Evolutionary conservation across 1,140 invertebrate genomes (phyloP).

Genomic region (Meloidogyne chitwoodi): DNA sequence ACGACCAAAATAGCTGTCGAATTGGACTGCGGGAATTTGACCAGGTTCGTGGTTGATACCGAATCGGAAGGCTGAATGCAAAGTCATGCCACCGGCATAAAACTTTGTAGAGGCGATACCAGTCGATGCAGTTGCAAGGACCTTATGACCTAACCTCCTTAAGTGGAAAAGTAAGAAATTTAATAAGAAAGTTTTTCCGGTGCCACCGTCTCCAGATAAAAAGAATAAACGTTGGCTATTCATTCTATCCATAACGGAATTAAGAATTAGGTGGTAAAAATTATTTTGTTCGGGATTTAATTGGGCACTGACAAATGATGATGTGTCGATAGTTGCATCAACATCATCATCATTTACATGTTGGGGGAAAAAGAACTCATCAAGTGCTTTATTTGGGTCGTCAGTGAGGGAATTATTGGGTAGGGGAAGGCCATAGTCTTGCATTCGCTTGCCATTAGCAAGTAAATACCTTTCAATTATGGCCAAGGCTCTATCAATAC

Average conservation of each 20-base stretch:
- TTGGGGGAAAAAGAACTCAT: not conserved
- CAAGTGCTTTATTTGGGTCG: not conserved
- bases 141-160: not conserved
- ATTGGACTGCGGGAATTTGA: constrained; percentile 1
- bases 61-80: constrained; percentile 5
- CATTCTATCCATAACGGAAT: too few species aligned
- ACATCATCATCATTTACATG: too few species aligned
- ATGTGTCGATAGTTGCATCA: not conserved
- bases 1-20: constrained; percentile 4
- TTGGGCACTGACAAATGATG: not conserved
- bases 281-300: not conserved
- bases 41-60: not conserved
- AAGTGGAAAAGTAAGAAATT: not conserved
- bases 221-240: too few species aligned
- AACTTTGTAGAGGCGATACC: too few species aligned
- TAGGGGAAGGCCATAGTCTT: not conserved
- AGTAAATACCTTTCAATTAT: not conserved
- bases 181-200: constrained; percentile 1
- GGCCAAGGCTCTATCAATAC: not conserved
- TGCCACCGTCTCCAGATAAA: not conserved
- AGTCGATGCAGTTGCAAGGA: constrained; percentile 6
- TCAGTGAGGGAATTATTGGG: not conserved
- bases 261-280: not conserved
- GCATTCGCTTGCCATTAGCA: too few species aligned
- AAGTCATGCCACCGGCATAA: not conserved